Percentiles rank a stretch among this genome's conserved stretches.
These are phyloP conservation scores for Spialia ferax DNA, from an alignment of 2,888 invertebrate species.

Conservation along the genomic window DNA sequence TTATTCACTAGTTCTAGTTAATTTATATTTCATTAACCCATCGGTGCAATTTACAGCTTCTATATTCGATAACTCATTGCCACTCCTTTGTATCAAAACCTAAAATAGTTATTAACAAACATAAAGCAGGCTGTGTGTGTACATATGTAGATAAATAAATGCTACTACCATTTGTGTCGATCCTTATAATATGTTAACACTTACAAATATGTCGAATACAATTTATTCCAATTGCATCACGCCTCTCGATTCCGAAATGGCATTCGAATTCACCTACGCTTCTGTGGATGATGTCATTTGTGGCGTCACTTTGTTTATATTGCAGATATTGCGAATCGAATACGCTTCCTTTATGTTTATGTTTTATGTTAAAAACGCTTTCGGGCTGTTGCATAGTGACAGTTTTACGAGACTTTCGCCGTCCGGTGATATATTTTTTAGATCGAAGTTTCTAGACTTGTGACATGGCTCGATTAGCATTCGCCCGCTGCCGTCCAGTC, in stretches of 20 bases:
- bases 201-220: constrained; percentile 5
- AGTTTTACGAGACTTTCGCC: constrained; percentile 46
- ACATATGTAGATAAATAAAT: neutral
- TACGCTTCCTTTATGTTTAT: constrained; percentile 42
- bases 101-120: neutral
- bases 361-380: constrained; percentile 41
- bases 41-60: neutral
- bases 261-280: constrained; percentile 44
- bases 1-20: too few species aligned
- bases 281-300: constrained; percentile 57
- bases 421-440: constrained; percentile 54
- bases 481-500: constrained; percentile 56
- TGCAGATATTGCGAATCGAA: constrained; percentile 43
- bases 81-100: neutral
- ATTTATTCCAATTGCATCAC: constrained; percentile 45
- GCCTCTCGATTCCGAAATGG: constrained; percentile 42
- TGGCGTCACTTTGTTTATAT: constrained; percentile 50
- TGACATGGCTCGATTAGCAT: constrained; percentile 56
- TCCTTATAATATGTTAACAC: neutral
- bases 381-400: constrained; percentile 28
- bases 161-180: neutral
- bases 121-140: neutral
- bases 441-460: constrained; percentile 49
- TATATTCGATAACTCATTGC: neutral
- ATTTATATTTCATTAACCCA: neutral